Percentiles rank a stretch among this genome's conserved stretches.
These are phyloP conservation scores for Mustela erminea DNA, from an alignment of 2,797 vertebrate species.

Conservation along the genomic window DNA sequence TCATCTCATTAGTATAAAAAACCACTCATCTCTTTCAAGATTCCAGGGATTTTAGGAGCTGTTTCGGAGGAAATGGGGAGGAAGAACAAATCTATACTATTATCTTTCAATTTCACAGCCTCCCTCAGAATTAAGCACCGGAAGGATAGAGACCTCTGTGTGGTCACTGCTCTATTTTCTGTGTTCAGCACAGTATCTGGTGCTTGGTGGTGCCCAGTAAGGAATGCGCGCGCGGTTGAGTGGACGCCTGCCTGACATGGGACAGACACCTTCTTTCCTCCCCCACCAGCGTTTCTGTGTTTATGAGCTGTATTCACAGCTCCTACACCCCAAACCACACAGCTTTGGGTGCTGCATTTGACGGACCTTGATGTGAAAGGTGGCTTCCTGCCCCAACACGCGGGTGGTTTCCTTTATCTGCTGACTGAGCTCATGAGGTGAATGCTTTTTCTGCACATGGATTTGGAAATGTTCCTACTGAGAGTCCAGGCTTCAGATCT, in stretches of 20 bases:
- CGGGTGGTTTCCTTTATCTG: conserved; percentile 56
- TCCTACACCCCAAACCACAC: conserved; percentile 39
- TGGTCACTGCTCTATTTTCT: not conserved
- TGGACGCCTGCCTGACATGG: not conserved
- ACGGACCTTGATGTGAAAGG: not conserved
- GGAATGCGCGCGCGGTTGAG: not conserved
- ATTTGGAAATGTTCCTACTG: not conserved
- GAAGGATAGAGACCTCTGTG: not conserved
- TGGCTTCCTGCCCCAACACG: not conserved
- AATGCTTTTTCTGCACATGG: not conserved
- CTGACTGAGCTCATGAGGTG: not conserved
- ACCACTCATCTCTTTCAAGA: not conserved
- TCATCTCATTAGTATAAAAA: not conserved
- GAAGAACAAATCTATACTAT: not conserved
- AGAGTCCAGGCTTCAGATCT: not conserved
- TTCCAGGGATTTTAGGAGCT: not conserved
- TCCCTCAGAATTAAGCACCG: not conserved
- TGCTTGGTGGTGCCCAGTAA: no score
- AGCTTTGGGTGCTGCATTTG: not conserved
- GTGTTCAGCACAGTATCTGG: not conserved
- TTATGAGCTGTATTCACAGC: not conserved
- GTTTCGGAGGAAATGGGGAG: not conserved
- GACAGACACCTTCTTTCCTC: not conserved
- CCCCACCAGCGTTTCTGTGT: not conserved
- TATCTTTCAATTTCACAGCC: not conserved